Evolutionary conservation across 2,888 invertebrate genomes (phyloP).

Genomic region (Crepidodera aurea): DNA sequence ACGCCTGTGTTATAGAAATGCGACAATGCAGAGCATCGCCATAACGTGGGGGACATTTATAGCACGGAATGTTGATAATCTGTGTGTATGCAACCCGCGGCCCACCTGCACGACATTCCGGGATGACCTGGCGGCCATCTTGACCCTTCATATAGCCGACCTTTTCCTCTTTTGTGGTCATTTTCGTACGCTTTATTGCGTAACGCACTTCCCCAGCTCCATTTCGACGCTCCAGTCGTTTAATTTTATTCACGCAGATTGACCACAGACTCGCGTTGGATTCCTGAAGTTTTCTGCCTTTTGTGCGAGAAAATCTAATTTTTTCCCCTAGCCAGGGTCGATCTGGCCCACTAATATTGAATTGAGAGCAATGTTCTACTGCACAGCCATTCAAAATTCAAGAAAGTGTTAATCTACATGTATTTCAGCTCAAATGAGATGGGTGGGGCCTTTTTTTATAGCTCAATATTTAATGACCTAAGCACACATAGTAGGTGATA

Average conservation of each 20-base stretch:
- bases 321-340: background rate
- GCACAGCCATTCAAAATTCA: too few species aligned
- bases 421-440: too few species aligned
- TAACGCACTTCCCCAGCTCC: conserved; percentile 43
- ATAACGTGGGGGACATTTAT: conserved; percentile 55
- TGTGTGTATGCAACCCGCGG: conserved; percentile 45
- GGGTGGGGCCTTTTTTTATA: too few species aligned
- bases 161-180: conserved; percentile 38
- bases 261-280: conserved; percentile 35
- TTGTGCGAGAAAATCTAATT: conserved; percentile 25
- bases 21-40: conserved; percentile 52
- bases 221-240: conserved; percentile 39
- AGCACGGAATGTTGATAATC: conserved; percentile 59
- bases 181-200: conserved; percentile 48
- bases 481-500: too few species aligned
- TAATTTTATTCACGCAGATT: conserved; percentile 44
- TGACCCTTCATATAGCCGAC: conserved; percentile 48
- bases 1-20: conserved; percentile 1
- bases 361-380: too few species aligned
- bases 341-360: background rate
- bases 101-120: conserved; percentile 53
- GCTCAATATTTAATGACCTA: too few species aligned
- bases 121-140: conserved; percentile 52
- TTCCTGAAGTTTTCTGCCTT: conserved; percentile 23
- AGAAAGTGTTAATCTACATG: too few species aligned